Percentiles rank a stretch among this genome's conserved stretches.
These are phyloP conservation scores for Dermochelys coriacea DNA, from an alignment of 2,797 vertebrate genomes.

Conservation along the genomic window DNA sequence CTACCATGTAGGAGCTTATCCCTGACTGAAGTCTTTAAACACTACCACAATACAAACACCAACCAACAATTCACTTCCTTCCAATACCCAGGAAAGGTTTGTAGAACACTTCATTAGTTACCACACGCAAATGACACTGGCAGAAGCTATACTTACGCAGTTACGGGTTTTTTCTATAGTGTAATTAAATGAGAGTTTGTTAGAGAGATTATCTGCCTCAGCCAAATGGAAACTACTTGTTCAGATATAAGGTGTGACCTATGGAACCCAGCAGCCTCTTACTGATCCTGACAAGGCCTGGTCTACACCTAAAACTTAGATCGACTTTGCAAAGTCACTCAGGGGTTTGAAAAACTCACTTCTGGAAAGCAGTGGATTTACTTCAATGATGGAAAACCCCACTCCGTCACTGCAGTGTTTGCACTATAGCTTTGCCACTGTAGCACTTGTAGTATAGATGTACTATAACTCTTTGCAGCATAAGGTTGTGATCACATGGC, in stretches of 20 bases:
- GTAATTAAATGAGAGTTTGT: too few relatives aligned
- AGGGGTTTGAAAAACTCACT: background rate
- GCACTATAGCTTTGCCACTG: too few relatives aligned
- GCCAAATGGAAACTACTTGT: background rate
- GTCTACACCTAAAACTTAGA: background rate
- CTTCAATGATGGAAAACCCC: too few relatives aligned
- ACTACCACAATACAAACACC: background rate
- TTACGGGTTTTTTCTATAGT: too few relatives aligned
- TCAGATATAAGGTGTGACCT: background rate
- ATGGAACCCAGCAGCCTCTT: background rate
- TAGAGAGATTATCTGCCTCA: too few relatives aligned
- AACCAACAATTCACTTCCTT: background rate
- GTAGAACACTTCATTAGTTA: too few relatives aligned
- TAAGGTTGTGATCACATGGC: too few relatives aligned
- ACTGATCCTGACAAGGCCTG: background rate
- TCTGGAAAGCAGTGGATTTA: background rate
- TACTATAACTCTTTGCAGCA: too few relatives aligned
- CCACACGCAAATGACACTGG: too few relatives aligned
- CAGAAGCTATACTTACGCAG: too few relatives aligned
- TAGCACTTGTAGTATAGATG: background rate
- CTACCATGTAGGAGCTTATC: background rate
- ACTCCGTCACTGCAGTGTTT: background rate
- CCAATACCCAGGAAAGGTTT: background rate
- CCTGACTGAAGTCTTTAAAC: too few relatives aligned
- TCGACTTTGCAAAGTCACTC: background rate